These are phyloP conservation scores for Herminia tarsipennalis DNA, from an alignment of 2,888 invertebrate genomes.

Conservation along the genomic window DNA sequence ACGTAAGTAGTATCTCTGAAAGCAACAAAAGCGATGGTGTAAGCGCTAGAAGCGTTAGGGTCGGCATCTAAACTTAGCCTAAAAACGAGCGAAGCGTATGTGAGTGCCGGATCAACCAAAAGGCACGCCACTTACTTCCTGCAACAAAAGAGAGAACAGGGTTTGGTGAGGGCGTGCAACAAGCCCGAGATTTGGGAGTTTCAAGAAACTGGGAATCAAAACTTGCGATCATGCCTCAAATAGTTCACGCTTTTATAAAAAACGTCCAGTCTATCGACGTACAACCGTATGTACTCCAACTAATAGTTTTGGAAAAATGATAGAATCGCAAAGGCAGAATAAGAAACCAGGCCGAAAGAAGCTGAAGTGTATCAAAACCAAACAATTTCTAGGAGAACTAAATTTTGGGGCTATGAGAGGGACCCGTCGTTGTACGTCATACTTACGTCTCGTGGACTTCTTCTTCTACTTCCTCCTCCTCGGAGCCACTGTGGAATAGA, in stretches of 20 bases:
- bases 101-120: constrained; percentile 81
- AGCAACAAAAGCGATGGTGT: constrained; percentile 73
- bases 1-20: constrained; percentile 58
- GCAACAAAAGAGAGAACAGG: constrained; percentile 84
- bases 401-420: constrained; percentile 39
- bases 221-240: constrained; percentile 68
- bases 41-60: constrained; percentile 78
- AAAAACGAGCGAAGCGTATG: constrained; percentile 74
- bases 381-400: constrained; percentile 69
- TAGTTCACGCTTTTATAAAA: constrained; percentile 51
- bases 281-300: constrained; percentile 42
- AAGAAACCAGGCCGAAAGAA: constrained; percentile 73
- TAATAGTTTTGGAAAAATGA: constrained; percentile 59
- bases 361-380: constrained; percentile 75
- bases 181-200: constrained; percentile 66
- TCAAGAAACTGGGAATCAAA: constrained; percentile 61
- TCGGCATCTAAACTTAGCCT: constrained; percentile 74
- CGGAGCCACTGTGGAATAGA: constrained; percentile 84
- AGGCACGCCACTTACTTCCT: constrained; percentile 86
- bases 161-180: constrained; percentile 79
- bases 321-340: constrained; percentile 73
- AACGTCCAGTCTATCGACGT: constrained; percentile 50
- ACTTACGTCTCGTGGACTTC: constrained; percentile 92
- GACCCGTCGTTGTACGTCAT: constrained; percentile 30
- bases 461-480: constrained; percentile 92